A percentile compares a stretch with the other conserved stretches of the same genome.
These are phyloP conservation scores for Apogon hyalosoma DNA, from an alignment of 2,797 vertebrate genomes.

Conservation along the genomic window DNA sequence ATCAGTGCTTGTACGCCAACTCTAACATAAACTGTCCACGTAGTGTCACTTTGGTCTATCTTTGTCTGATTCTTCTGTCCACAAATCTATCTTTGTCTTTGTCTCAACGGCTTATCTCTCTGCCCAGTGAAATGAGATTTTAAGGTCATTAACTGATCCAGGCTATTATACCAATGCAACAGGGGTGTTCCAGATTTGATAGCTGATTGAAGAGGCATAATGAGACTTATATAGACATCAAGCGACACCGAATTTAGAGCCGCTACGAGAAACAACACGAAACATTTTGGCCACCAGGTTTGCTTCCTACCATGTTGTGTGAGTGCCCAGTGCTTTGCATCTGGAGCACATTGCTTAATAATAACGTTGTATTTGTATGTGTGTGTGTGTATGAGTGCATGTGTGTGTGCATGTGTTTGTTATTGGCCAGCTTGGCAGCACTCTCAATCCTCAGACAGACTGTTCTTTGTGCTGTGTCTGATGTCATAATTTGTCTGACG, in stretches of 20 bases:
- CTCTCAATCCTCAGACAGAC: constrained; percentile 66
- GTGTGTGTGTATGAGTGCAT: constrained; percentile 24
- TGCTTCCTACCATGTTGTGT: constrained; percentile 15
- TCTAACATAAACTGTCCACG: constrained; percentile 5
- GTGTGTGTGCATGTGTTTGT: constrained; percentile 36
- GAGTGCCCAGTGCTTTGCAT: constrained; percentile 31
- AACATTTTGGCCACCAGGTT: constrained; percentile 25
- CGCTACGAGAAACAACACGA: constrained; percentile 1
- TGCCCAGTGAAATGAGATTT: constrained; percentile 70
- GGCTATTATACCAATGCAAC: constrained; percentile 67
- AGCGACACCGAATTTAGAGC: constrained; percentile 14
- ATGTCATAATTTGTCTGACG: constrained; percentile 75
- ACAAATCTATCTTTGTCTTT: constrained; percentile 40
- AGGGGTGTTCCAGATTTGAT: constrained; percentile 68
- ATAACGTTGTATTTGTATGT: constrained; percentile 27
- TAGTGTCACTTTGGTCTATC: constrained; percentile 24
- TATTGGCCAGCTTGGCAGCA: constrained; percentile 55
- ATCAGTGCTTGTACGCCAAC: constrained; percentile 26
- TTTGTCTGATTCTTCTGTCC: constrained; percentile 35
- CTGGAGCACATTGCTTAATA: constrained; percentile 45
- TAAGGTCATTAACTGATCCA: constrained; percentile 73
- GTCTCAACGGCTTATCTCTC: constrained; percentile 57
- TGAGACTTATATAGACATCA: constrained; percentile 57
- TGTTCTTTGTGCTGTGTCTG: constrained; percentile 71
- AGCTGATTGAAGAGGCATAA: constrained; percentile 63